Percentiles rank a stretch among this genome's conserved stretches.
These are phyloP conservation scores for Lithodes maja DNA, from an alignment of 2,888 invertebrate species.

Conservation along the genomic window DNA sequence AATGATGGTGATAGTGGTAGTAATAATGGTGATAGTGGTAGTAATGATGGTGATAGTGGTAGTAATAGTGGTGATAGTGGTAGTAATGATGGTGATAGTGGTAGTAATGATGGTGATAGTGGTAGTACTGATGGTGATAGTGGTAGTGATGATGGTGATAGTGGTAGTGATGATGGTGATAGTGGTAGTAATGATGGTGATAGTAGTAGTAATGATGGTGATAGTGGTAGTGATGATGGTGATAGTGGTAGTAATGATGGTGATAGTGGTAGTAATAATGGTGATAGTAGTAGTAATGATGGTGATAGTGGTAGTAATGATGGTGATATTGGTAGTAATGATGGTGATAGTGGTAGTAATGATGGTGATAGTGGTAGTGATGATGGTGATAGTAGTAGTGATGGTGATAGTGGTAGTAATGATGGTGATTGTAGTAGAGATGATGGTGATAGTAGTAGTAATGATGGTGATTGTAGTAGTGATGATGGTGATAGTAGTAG, in stretches of 20 bases:
- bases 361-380: neutral
- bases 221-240: neutral
- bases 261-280: neutral
- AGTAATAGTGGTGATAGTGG: neutral
- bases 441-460: neutral
- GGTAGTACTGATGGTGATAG: neutral
- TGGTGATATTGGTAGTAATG: neutral
- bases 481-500: neutral
- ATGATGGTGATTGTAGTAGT: too few species aligned
- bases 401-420: too few species aligned
- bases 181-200: neutral
- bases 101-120: neutral
- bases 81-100: neutral
- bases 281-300: neutral
- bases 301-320: slow-evolving; percentile 15
- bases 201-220: neutral
- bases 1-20: too few species aligned
- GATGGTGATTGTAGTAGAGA: too few species aligned
- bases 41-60: neutral
- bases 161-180: neutral
- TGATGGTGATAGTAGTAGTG: too few species aligned
- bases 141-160: neutral
- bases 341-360: neutral
- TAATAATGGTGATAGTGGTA: neutral
- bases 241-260: neutral